Evolutionary conservation across 2,888 invertebrate genomes (phyloP).

Genomic region (Meloe dianella): DNA sequence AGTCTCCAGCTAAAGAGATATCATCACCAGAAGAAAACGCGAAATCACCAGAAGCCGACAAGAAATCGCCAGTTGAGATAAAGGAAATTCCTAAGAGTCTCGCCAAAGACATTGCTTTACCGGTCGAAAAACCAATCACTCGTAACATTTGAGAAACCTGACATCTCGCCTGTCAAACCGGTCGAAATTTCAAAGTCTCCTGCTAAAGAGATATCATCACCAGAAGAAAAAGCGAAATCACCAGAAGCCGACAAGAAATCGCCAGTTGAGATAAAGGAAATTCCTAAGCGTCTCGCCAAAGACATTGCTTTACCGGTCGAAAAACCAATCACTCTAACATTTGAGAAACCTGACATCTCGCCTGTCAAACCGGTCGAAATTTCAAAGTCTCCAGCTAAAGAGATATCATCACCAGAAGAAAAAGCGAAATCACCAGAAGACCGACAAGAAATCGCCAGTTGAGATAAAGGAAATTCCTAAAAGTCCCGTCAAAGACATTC

Average conservation of each 20-base stretch:
- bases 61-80: not conserved
- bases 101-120: not conserved
- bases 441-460: constrained; percentile 1
- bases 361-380: not conserved
- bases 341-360: not conserved
- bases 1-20: too few species aligned
- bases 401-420: not conserved
- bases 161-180: too few species aligned
- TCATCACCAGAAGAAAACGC: too few species aligned
- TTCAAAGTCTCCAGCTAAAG: not conserved
- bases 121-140: too few species aligned
- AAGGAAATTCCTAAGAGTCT: not conserved
- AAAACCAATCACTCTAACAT: not conserved
- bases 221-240: not conserved
- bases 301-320: too few species aligned
- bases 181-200: too few species aligned
- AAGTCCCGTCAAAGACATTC: constrained; percentile 31
- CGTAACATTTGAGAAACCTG: too few species aligned
- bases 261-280: not conserved
- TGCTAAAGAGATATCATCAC: too few species aligned
- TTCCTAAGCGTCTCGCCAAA: not conserved
- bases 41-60: too few species aligned
- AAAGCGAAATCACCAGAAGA: constrained; percentile 14
- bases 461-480: not conserved
- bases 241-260: constrained; percentile 7